Evolutionary conservation across 64 coral and sea anemone species (phyloP), one percentile per base, ranked within the genome.

Genomic region (Orbicella faveolata): DNA sequence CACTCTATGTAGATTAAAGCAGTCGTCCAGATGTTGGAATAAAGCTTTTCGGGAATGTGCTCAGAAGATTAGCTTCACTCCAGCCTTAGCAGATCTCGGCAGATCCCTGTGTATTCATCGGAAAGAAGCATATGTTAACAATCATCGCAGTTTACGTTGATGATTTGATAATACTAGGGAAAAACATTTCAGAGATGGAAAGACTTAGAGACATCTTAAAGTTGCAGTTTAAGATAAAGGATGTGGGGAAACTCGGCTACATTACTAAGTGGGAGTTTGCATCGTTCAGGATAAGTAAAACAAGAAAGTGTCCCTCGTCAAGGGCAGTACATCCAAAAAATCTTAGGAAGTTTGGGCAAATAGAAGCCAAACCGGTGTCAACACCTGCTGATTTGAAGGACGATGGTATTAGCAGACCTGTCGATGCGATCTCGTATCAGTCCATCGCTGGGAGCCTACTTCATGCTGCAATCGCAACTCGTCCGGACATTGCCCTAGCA

Each of bases 371-470:
- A 90, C 65, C 63, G 7, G 57, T 95, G 63, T 86, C 79, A 36
- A 53, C 4, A 53, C 52, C 52, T 10, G 10, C 4, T 53, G 52
- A 53, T 4, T 53, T 53, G 52, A 53, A 53, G 83, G 13, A 88
- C 48, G 89, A 89, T 59, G n/a, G 11, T 66, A 34, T 95, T 25
- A 91, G 94, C 54, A 95, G 65, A 75, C 66, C 21, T 39, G 94
- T 91, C 34, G 89, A 95, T 70, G 4, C 86, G 25, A 77, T 35
- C 26, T 16, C 44, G 48, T 95, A 89, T 52, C 89, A 95, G 65
- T 83, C 84, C 7, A 78, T 88, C 75, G 90, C 92, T 75, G 89
- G 84, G 53, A 91, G 89, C 74, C 79, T 95, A 78, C 44, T 95
- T 72, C 83, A 78, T 74, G 84, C 79, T 44, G 83, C 75, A 90